phyloP scores from a whole-genome alignment of 2,797 vertebrate species.

The Cyprinella venusta region DNA sequence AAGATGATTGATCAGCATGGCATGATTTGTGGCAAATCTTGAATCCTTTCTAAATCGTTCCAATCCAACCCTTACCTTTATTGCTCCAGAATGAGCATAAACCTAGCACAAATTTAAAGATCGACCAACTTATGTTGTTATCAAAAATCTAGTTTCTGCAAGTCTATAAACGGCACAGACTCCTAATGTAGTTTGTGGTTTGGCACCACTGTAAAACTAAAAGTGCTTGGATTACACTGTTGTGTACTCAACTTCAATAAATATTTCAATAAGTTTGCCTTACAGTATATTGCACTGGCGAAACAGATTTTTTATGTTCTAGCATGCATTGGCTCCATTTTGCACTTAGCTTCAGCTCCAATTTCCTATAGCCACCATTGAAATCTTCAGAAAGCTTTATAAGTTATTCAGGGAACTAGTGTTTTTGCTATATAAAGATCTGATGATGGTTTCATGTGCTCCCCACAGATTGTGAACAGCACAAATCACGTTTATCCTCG shows the following conservation, averaged over 20 bases:
- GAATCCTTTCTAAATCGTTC: not conserved
- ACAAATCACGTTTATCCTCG: not conserved
- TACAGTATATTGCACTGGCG: not conserved
- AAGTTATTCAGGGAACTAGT: constrained; percentile 1
- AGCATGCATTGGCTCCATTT: not conserved
- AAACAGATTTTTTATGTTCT: not conserved
- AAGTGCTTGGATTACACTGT: not conserved
- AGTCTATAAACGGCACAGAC: not conserved
- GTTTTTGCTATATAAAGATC: not conserved
- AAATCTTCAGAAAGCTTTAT: constrained; percentile 9
- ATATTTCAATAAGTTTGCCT: not conserved
- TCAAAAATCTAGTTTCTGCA: not conserved
- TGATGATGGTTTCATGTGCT: not conserved
- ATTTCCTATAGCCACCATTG: not conserved
- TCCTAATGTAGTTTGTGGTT: not conserved
- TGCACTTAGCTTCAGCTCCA: constrained; percentile 9
- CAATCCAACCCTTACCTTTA: not conserved
- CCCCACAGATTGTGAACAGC: not conserved
- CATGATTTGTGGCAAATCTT: not conserved
- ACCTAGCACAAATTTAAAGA: not conserved
- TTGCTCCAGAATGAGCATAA: not conserved
- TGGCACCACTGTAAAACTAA: not conserved
- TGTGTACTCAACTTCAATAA: constrained; percentile 10
- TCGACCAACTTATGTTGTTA: not conserved
- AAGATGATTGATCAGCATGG: too few species aligned